A percentile compares a stretch with the other conserved stretches of the same genome.
Conservation (phyloP, 2,888 invertebrate species). For the Xanthorhoe designata region DNA sequence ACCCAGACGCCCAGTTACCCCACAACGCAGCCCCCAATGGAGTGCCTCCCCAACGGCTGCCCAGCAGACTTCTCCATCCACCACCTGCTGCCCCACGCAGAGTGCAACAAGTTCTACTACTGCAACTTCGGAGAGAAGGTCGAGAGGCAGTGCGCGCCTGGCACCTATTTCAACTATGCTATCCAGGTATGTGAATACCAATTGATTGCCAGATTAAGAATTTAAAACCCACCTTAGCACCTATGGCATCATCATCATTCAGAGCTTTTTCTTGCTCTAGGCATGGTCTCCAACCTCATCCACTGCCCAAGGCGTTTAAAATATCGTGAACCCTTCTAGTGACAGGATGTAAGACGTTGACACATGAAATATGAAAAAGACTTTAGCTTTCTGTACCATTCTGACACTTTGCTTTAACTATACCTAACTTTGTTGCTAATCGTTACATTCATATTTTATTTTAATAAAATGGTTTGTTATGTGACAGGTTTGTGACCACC, state of each 20-base stretch:
- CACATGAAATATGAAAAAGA: no score
- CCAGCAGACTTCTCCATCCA: conserved; percentile 48
- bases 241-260: no score
- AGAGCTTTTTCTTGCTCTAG: no score
- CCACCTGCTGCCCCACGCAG: conserved; percentile 53
- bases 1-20: not conserved
- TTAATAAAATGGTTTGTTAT: no score
- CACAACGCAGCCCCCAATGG: conserved; percentile 25
- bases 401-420: no score
- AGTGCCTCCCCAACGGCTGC: conserved; percentile 27
- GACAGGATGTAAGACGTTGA: no score
- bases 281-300: no score
- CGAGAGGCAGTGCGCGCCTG: conserved; percentile 44
- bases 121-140: conserved; percentile 54
- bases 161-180: conserved; percentile 47
- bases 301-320: no score
- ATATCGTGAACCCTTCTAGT: no score
- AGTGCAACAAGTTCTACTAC: conserved; percentile 57
- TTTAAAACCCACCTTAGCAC: not conserved
- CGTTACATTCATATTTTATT: not conserved
- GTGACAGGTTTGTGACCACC: not conserved
- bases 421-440: no score
- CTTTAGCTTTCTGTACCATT: no score
- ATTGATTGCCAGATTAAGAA: not conserved
- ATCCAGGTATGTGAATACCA: conserved; percentile 45